Evolutionary conservation across 1,140 invertebrate genomes (phyloP), one percentile per base, ranked within the genome.

Genomic region (Pogonomyrmex barbatus): DNA sequence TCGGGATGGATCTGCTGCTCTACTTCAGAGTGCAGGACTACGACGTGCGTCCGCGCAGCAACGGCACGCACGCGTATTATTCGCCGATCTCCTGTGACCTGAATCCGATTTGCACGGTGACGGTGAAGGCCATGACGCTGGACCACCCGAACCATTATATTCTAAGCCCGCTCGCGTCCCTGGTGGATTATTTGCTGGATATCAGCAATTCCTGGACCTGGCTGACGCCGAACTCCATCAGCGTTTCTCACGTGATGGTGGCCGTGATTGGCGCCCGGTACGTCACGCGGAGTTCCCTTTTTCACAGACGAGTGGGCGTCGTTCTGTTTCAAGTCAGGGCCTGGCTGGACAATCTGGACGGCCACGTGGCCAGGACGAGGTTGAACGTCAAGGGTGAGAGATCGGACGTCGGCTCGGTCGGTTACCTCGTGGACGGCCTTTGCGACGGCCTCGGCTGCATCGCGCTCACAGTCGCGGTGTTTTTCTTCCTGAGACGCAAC

Each of bases 301-400:
- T 96, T 4, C 96, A 96, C 52, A 93, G 97, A 52, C 95, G 97
- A 17, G 73, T 97, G 0, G 97, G 97, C 0, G 96, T 98, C 1
- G 92, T 97, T 5, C 91, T 98, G 5, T 98, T 98, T 92, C 96
- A 97, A 94, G 92, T 97, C 8, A 94, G 97, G 77, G 97, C 97
- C 81, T 97, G 97, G 93, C 89, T 98, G 39, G 97, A 98, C 90
- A 97, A 97, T 91, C 91, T 98, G 70, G 97, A 98, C 91, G 97
- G 97, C 0, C 96, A 97, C 90, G 97, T 98, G 8, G 97, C 97
- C 1, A 95, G 97, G 78, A 96, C 96, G 30, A 95, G 96, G 60
- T 97, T 96, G 89, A 95, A 97, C 91, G 96, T 97, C 4, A 95
- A 96, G 58, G 97, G 97, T 0, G 97, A 97, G 92, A 95, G 96